Evolutionary conservation across 2,888 invertebrate genomes (phyloP), one percentile per base, ranked within the genome.

Genomic region (Formica aserva): DNA sequence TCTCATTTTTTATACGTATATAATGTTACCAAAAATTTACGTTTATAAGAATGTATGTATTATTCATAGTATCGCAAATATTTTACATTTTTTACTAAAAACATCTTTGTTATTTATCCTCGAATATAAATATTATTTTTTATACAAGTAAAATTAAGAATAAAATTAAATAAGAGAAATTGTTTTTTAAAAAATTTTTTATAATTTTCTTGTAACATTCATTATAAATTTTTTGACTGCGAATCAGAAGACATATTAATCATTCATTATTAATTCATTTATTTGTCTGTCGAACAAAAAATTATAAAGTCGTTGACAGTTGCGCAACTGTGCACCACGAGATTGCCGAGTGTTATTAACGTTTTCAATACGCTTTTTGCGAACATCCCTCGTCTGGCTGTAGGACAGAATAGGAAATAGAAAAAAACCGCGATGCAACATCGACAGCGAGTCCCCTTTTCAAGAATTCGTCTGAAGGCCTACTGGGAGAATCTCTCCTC

Each of bases 301-400:
- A 71, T 62, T 26, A 26, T 71, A 1, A 65, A 52, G 41, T 18
- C 41, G 1, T n/a, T n/a, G 45, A 29, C 8, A 15, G n/a, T 55
- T 55, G 18, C 35, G n/a, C 26, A 76, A 52, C 62, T 75, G 1
- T 5, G 29, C 13, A 22, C 26, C 22, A 38, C 15, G 22, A 75
- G 69, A 35, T 84, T 18, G 63, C 29, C 77, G 57, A 85, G 83
- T 48, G 18, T 87, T 88, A 90, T 90, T 86, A 85, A 77, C 69
- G 77, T 87, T 87, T 91, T 86, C 85, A 87, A 85, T 85, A 84
- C 85, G 83, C 82, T 90, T 4, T 83, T 86, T 69, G 82, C 84
- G 85, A 86, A 82, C 85, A 87, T 84, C 86, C 89, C 83, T 83
- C 83, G 80, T n/a, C 76, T 87, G 71, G 75, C 80, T 81, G 63